Base-by-base conservation (phyloP, 1,140 invertebrate genomes). In the Asbolus verrucosus region DNA sequence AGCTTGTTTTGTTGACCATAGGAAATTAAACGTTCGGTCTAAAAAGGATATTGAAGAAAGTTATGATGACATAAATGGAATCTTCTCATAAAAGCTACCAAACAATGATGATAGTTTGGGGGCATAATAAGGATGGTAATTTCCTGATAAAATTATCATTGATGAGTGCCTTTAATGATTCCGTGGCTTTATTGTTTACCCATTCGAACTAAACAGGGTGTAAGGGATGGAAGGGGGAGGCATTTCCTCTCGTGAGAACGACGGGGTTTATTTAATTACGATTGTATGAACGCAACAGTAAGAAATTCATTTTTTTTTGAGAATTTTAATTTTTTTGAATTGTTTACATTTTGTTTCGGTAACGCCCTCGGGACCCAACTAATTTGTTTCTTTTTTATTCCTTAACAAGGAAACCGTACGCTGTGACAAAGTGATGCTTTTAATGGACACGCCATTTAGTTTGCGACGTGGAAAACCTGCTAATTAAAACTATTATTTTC, bases 131-230 rank as follows among this genome's bases (percentile, higher is more conserved):
- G 33, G 33, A n/a, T 6, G 33, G 33, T 36, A 36, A 36, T 36
- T 36, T 36, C 33, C 33, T 36, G 33, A 36, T 36, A 36, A 36
- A 36, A 36, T 36, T 36, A 36, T 36, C 33, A 36, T 36, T 36
- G 33, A 36, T 11, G 33, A 36, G 33, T 6, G 33, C 11, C 33
- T 36, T 36, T 36, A 36, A n/a, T 36, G 11, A 36, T 11, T 4
- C 5, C 33, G 33, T 3, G 33, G 5, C 33, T n/a, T 36, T 36
- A 36, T 36, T 36, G 33, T 36, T 36, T 36, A 4, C 5, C 11
- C 11, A 3, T n/a, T n/a, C 5, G 11, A 36, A n/a, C 33, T 36
- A 11, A 6, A 36, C 33, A 11, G 11, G n/a, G n/a, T n/a, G 11
- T 11, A n/a, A 36, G 33, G 33, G 11, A n/a, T 6, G 11, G 33